Evolutionary conservation across 2,888 invertebrate genomes (phyloP).

Genomic region (Campoplex nolae): DNA sequence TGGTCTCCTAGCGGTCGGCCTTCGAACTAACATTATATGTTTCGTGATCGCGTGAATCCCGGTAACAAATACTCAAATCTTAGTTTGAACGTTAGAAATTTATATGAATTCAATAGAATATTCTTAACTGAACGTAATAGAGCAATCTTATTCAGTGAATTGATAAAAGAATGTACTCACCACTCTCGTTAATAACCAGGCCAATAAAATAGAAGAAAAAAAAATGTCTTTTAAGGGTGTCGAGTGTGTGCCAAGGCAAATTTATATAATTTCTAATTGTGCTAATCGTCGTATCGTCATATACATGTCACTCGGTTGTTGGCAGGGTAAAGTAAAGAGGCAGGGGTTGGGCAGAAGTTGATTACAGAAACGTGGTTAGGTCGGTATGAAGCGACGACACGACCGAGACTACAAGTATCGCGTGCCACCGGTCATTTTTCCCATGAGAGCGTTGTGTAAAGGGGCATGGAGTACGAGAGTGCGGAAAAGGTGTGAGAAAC

Average conservation of each 20-base stretch:
- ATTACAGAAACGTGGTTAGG: slow-evolving; percentile 51
- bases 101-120: not conserved
- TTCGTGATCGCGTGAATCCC: not conserved
- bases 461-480: slow-evolving; percentile 18
- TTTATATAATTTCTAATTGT: slow-evolving; percentile 61
- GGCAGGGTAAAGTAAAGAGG: not conserved
- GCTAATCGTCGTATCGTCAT: slow-evolving; percentile 43
- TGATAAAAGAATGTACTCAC: not conserved
- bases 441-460: slow-evolving; percentile 34
- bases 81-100: not conserved
- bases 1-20: not conserved
- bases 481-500: slow-evolving; percentile 41
- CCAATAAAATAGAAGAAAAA: not conserved
- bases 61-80: not conserved
- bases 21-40: not conserved
- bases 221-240: not conserved
- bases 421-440: slow-evolving; percentile 65
- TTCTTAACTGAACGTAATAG: not conserved
- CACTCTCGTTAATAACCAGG: slow-evolving; percentile 5
- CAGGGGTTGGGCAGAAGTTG: slow-evolving; percentile 33
- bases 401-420: slow-evolving; percentile 48
- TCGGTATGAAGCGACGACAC: slow-evolving; percentile 44
- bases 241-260: slow-evolving; percentile 49
- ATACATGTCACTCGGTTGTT: slow-evolving; percentile 1
- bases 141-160: not conserved